A percentile compares a stretch with the other conserved stretches of the same genome.
phyloP scores from a whole-genome alignment of 2,888 invertebrate genomes.

The Matsumyia berberina region DNA sequence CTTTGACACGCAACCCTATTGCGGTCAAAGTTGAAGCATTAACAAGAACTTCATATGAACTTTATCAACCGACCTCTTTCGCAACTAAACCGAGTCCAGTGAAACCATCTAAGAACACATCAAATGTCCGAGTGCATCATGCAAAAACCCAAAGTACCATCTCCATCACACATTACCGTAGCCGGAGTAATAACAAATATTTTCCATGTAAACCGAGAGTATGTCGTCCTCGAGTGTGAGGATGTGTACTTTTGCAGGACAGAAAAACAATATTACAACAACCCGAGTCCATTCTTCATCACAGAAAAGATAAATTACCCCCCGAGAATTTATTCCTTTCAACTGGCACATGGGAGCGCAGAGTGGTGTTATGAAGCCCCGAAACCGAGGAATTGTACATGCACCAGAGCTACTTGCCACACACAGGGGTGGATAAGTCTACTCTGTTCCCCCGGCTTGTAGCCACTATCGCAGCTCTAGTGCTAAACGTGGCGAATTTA shows the following conservation, averaged over 20 bases:
- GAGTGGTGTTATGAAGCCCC: constrained; percentile 14
- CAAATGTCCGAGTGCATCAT: constrained; percentile 61
- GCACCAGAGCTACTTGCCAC: constrained; percentile 34
- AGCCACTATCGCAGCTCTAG: constrained; percentile 50
- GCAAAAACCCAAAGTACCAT: constrained; percentile 59
- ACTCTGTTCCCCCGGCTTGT: neutral
- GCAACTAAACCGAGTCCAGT: constrained; percentile 12
- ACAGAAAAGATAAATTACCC: constrained; percentile 75
- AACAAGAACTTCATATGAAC: constrained; percentile 22
- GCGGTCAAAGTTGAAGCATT: constrained; percentile 31
- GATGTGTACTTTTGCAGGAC: constrained; percentile 42
- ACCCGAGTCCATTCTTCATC: constrained; percentile 75
- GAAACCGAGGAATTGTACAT: constrained; percentile 26
- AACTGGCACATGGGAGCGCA: constrained; percentile 64
- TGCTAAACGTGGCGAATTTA: constrained; percentile 71
- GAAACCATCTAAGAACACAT: constrained; percentile 55
- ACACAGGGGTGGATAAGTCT: neutral
- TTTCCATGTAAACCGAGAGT: constrained; percentile 51
- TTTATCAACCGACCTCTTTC: constrained; percentile 7
- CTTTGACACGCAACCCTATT: neutral
- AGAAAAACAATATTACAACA: constrained; percentile 71
- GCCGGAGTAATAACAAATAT: constrained; percentile 67
- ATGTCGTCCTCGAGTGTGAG: constrained; percentile 29
- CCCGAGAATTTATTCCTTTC: constrained; percentile 70
- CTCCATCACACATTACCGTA: constrained; percentile 58